phyloP scores from a whole-genome alignment of 2,888 invertebrate genomes.

The Cataglyphis rosenhaueri region DNA sequence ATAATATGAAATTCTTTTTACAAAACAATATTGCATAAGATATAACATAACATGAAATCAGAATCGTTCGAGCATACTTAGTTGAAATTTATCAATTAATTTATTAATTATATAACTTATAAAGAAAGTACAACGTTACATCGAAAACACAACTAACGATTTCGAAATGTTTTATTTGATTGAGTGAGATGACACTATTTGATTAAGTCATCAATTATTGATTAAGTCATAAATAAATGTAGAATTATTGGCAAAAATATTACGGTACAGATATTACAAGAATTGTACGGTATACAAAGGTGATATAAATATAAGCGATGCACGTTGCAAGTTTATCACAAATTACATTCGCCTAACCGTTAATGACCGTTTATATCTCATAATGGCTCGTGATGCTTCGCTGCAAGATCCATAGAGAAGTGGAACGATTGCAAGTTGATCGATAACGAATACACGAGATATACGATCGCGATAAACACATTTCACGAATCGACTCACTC shows the following conservation, averaged over 20 bases:
- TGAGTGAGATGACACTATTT: not conserved
- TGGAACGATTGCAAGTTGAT: slow-evolving; percentile 1
- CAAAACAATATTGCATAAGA: not conserved
- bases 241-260: not conserved
- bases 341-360: not conserved
- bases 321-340: not conserved
- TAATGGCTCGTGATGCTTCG: not conserved
- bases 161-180: not conserved
- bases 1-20: slow-evolving; percentile 24
- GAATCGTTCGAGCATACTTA: not conserved
- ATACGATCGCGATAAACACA: not conserved
- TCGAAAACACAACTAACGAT: not conserved
- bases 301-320: not conserved
- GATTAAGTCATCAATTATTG: not conserved
- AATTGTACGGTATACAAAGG: not conserved
- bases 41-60: not conserved
- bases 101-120: not conserved
- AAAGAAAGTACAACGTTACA: not conserved
- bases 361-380: not conserved
- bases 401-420: slow-evolving; percentile 5
- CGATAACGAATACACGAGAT: slow-evolving; percentile 30
- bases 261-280: not conserved
- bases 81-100: slow-evolving; percentile 7
- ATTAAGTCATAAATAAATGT: not conserved
- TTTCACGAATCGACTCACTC: slow-evolving; percentile 46